Evolutionary conservation across 2,888 invertebrate species (phyloP), one percentile per base, ranked within the genome.

Genomic region (Netelia virgata): DNA sequence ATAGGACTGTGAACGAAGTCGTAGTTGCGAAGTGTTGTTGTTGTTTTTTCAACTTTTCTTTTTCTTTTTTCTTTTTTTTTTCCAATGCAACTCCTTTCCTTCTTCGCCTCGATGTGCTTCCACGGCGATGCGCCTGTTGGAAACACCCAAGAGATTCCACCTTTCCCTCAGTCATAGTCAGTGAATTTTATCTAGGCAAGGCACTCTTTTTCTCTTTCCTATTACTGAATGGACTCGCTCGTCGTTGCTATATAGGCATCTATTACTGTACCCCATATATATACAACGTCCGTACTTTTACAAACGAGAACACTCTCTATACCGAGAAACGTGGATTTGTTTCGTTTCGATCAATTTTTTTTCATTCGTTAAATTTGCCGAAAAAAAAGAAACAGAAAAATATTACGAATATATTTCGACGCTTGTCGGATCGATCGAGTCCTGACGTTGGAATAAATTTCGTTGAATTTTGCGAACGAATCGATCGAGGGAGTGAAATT

Each of bases 111-210:
- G 74, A 72, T 83, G 80, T 68, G 66, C 57, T 79, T 68, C 74
- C 79, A 70, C 72, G 28, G 6, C 70, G 78, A 50, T 41, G 53
- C 61, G 80, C 84, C 74, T 47, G 77, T 84, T 88, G 86, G 84
- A 87, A 88, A 88, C 88, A 84, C 86, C 86, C 86, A 66, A 64
- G 84, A 82, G 88, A 88, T 86, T 86, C 78, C 81, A 85, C 88
- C 87, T 88, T 88, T 88, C 88, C 83, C 88, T 88, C 84, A 70
- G 85, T 82, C 74, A 78, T 82, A 63, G 63, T 85, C 73, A 61
- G 86, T 85, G 75, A 87, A 88, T 78, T 88, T 88, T 87, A 86
- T 86, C 81, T 83, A 80, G 68, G 64, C 72, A 10, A 57, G 77
- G 77, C 82, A 78, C 82, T 84, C 77, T 84, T 74, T 74, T 75